phyloP scores from a whole-genome alignment of 2,113 vertebrate genomes.

The Phrynocephalus versicolor region DNA sequence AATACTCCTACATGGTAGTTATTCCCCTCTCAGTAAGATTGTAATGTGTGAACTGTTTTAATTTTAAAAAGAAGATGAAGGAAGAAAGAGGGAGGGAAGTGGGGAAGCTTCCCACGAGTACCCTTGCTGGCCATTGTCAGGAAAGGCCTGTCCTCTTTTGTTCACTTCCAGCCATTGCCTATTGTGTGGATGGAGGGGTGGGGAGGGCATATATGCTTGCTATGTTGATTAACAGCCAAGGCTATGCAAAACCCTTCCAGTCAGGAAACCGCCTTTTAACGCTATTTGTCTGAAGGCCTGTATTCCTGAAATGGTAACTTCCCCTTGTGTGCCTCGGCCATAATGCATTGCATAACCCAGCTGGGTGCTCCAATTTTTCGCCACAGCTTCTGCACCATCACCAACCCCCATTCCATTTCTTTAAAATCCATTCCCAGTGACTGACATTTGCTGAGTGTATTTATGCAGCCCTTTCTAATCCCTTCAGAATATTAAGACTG shows the following conservation, averaged over 20 bases:
- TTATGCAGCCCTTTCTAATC: slow-evolving; percentile 75
- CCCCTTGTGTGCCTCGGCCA: slow-evolving; percentile 58
- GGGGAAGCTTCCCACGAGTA: neutral
- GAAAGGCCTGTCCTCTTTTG: neutral
- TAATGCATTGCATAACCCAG: slow-evolving; percentile 6
- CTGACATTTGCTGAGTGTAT: slow-evolving; percentile 78
- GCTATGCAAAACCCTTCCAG: neutral
- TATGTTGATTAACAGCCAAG: neutral
- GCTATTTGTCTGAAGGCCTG: neutral
- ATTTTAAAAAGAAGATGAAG: neutral
- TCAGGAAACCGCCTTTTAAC: slow-evolving; percentile 1
- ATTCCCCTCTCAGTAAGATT: slow-evolving; percentile 5
- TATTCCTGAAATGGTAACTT: slow-evolving; percentile 56
- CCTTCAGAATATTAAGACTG: slow-evolving; percentile 80
- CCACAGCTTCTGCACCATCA: slow-evolving; percentile 40
- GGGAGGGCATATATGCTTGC: neutral
- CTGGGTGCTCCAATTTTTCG: slow-evolving; percentile 42
- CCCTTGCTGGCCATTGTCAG: neutral
- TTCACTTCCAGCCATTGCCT: neutral
- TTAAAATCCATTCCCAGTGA: slow-evolving; percentile 72
- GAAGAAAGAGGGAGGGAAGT: slow-evolving; percentile 3
- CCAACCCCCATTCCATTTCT: slow-evolving; percentile 46
- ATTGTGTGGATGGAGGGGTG: neutral
- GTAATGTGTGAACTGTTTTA: neutral
- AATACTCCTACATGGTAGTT: neutral